These are phyloP conservation scores for Pituophis catenifer DNA, from an alignment of 2,113 vertebrate genomes.

Conservation along the genomic window DNA sequence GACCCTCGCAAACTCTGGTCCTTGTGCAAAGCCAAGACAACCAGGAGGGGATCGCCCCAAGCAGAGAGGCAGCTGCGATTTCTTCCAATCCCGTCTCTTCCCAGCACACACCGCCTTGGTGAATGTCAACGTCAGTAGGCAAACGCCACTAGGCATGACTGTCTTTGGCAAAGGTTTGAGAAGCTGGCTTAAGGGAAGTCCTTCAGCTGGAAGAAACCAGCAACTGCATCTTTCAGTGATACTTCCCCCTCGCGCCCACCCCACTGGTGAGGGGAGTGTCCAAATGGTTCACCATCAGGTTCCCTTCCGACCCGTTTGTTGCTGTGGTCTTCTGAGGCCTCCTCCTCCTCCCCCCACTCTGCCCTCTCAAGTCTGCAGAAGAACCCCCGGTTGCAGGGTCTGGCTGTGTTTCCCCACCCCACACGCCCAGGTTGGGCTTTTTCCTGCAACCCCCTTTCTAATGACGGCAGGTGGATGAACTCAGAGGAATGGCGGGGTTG, in stretches of 20 bases:
- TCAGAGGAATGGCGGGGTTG: fast-evolving
- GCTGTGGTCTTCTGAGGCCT: neutral
- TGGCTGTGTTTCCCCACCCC: neutral
- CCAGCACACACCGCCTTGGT: fast-evolving
- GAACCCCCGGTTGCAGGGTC: neutral
- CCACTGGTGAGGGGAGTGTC: neutral
- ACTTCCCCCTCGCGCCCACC: neutral
- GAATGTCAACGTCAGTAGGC: neutral
- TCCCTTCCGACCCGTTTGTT: neutral
- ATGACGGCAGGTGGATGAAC: too few relatives aligned
- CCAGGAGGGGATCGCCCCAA: fast-evolving
- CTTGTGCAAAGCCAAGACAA: neutral
- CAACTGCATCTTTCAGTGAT: neutral
- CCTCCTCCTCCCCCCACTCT: neutral
- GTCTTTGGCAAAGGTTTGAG: neutral
- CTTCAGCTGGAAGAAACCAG: neutral
- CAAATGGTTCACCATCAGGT: neutral
- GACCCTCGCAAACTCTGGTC: neutral
- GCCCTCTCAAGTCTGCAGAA: neutral
- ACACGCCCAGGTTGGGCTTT: neutral
- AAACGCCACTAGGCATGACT: neutral
- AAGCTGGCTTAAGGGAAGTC: constrained; percentile 3
- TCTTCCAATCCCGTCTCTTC: neutral
- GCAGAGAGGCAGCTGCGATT: neutral
- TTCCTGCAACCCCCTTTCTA: too few relatives aligned